Conservation (phyloP, 2,888 invertebrate species). For the Drosophila limbata region DNA sequence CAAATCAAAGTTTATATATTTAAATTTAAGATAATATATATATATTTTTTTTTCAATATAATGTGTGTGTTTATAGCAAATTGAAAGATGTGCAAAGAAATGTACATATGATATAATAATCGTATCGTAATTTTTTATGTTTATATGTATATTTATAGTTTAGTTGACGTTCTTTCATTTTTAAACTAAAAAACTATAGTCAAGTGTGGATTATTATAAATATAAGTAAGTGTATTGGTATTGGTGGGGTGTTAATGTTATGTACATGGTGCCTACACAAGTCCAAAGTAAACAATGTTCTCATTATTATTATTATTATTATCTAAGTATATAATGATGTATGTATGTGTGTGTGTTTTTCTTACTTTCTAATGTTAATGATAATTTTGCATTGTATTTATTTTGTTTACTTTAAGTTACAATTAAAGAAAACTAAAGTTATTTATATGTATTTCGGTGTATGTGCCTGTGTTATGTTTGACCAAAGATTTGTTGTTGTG, state of each 20-base stretch:
- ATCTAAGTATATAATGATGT: slow-evolving; percentile 16
- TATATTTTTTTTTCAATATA: background rate
- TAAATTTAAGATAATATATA: slow-evolving; percentile 8
- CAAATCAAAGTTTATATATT: slow-evolving; percentile 22
- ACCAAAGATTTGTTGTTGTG: slow-evolving; percentile 32
- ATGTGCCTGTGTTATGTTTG: slow-evolving; percentile 29
- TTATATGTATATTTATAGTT: slow-evolving; percentile 6
- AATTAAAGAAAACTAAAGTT: slow-evolving; percentile 37
- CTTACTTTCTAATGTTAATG: slow-evolving; percentile 41
- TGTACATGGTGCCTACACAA: slow-evolving; percentile 71
- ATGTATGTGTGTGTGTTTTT: slow-evolving; percentile 24
- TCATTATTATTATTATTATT: slow-evolving; percentile 21
- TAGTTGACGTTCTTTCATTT: slow-evolving; percentile 15
- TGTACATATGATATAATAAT: slow-evolving; percentile 52
- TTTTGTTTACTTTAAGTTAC: slow-evolving; percentile 18
- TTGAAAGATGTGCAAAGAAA: slow-evolving; percentile 53
- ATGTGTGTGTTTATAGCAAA: slow-evolving; percentile 30
- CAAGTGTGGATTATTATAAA: slow-evolving; percentile 40
- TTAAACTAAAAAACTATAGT: slow-evolving; percentile 49
- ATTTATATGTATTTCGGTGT: slow-evolving; percentile 17
- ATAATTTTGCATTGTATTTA: slow-evolving; percentile 57
- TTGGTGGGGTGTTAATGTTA: slow-evolving; percentile 78
- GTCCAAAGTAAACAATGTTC: slow-evolving; percentile 45
- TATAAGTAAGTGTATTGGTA: slow-evolving; percentile 35
- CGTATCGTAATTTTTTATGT: slow-evolving; percentile 10